Conservation (phyloP, 2,113 vertebrate species). For the Scomber scombrus region DNA sequence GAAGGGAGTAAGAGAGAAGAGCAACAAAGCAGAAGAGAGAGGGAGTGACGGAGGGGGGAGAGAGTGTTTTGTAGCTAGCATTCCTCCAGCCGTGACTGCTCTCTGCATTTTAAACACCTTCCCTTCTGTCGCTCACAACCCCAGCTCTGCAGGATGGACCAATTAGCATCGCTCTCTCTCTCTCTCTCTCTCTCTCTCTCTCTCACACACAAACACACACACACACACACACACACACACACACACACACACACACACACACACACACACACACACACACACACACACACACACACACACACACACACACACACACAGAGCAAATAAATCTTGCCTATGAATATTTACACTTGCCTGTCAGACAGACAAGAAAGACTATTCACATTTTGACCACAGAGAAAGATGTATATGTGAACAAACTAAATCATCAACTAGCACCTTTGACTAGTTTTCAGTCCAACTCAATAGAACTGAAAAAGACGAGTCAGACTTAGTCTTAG, state of each 20-base stretch:
- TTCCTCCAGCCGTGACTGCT: constrained; percentile 78
- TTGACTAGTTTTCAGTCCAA: no score
- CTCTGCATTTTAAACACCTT: constrained; percentile 84
- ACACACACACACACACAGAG: no score
- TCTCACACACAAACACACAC: constrained; percentile 32
- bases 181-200: neutral
- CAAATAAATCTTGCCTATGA: no score
- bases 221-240: constrained; percentile 52
- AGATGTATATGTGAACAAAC: no score
- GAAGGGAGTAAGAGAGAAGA: neutral
- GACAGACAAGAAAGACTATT: no score
- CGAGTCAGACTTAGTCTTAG: no score
- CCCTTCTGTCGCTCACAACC: constrained; percentile 66
- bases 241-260: constrained; percentile 3
- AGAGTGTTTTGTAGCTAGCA: constrained; percentile 55
- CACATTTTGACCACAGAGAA: no score
- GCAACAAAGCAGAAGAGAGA: neutral
- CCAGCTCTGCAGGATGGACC: constrained; percentile 59
- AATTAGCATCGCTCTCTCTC: constrained; percentile 55
- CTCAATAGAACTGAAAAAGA: no score
- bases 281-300: no score
- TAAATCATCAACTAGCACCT: no score
- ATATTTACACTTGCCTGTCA: no score
- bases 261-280: no score
- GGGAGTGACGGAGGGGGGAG: neutral